These are phyloP conservation scores for Hybos culiciformis DNA, from an alignment of 2,888 invertebrate genomes.

Conservation along the genomic window DNA sequence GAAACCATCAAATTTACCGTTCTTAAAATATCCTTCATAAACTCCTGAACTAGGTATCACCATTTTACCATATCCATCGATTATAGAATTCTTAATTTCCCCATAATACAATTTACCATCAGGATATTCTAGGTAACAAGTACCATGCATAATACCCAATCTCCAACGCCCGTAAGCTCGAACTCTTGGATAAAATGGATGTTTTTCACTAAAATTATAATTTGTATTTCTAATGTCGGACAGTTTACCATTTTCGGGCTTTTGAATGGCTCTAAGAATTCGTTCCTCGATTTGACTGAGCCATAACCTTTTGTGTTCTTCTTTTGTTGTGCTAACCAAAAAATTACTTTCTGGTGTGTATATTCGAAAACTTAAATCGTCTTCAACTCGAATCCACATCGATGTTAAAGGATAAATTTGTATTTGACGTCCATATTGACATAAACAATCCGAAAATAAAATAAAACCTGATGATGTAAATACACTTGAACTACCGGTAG, in stretches of 20 bases:
- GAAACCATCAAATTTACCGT: constrained; percentile 69
- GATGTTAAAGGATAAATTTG: constrained; percentile 56
- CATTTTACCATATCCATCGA: constrained; percentile 34
- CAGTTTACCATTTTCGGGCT: constrained; percentile 42
- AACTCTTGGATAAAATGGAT: constrained; percentile 57
- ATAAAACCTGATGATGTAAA: constrained; percentile 63
- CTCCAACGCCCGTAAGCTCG: constrained; percentile 68
- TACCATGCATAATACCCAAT: constrained; percentile 70
- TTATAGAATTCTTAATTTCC: constrained; percentile 49
- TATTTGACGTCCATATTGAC: constrained; percentile 57
- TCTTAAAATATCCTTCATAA: constrained; percentile 54
- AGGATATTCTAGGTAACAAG: constrained; percentile 67
- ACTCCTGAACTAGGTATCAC: constrained; percentile 39
- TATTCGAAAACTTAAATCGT: constrained; percentile 54
- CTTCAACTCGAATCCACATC: constrained; percentile 64
- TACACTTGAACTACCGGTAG: constrained; percentile 53
- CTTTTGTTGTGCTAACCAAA: constrained; percentile 44
- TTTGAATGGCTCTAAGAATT: constrained; percentile 53
- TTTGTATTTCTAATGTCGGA: constrained; percentile 56
- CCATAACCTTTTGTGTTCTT: constrained; percentile 68
- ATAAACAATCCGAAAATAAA: constrained; percentile 66
- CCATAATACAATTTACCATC: constrained; percentile 73
- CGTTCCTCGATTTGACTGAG: constrained; percentile 59
- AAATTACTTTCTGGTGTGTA: constrained; percentile 68
- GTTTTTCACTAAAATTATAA: constrained; percentile 56